Evolutionary conservation across 2,888 invertebrate genomes (phyloP).

Genomic region (Baronia brevicornis): DNA sequence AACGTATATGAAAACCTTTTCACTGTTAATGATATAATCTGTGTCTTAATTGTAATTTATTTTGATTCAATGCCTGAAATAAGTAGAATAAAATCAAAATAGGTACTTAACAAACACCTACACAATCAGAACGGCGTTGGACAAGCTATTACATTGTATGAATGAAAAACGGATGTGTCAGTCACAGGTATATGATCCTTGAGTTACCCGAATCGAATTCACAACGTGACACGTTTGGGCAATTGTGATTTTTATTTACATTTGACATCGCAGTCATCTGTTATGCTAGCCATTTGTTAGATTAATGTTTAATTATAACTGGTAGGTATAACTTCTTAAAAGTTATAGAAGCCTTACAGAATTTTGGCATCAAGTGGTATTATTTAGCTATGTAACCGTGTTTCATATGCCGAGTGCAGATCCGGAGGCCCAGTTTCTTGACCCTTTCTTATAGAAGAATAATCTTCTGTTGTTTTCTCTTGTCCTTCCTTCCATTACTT

Average conservation of each 20-base stretch:
- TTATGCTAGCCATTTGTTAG: too few relatives aligned
- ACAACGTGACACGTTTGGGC: slow-evolving; percentile 38
- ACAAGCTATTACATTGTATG: slow-evolving; percentile 29
- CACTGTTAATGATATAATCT: too few relatives aligned
- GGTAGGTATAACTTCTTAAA: too few relatives aligned
- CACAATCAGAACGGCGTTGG: slow-evolving; percentile 14
- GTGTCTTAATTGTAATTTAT: too few relatives aligned
- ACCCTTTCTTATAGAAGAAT: too few relatives aligned
- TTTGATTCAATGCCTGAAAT: too few relatives aligned
- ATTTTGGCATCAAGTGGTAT: too few relatives aligned
- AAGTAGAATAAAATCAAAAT: slow-evolving; percentile 9
- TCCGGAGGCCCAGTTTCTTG: slow-evolving; percentile 2
- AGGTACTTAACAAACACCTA: slow-evolving; percentile 11
- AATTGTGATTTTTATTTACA: slow-evolving; percentile 24
- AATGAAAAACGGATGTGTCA: slow-evolving; percentile 52
- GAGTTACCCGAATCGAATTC: slow-evolving; percentile 58
- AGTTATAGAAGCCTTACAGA: slow-evolving; percentile 5
- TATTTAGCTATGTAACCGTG: too few relatives aligned
- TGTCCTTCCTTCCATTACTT: too few relatives aligned
- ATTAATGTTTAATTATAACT: slow-evolving; percentile 11
- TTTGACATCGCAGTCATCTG: slow-evolving; percentile 32
- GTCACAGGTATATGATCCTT: slow-evolving; percentile 56
- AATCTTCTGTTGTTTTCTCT: too few relatives aligned
- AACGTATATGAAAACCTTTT: too few relatives aligned
- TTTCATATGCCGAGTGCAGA: slow-evolving; percentile 2